Percentiles rank a stretch among this genome's conserved stretches.
Conservation (phyloP, 2,797 vertebrate genomes). For the Zalophus californianus region DNA sequence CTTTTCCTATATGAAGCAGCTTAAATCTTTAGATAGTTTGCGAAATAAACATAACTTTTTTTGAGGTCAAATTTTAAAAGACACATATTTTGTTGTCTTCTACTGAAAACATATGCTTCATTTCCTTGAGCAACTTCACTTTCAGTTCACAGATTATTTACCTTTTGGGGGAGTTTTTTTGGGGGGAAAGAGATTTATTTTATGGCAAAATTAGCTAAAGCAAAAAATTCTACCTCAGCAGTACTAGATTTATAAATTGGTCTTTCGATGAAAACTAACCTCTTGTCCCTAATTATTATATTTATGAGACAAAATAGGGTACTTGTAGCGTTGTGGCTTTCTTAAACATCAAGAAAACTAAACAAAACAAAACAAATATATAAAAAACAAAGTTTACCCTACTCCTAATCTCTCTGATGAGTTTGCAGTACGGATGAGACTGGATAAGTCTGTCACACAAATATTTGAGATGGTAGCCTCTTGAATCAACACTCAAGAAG, state of each 20-base stretch:
- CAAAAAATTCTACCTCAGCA: slow-evolving; percentile 67
- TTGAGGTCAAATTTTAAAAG: slow-evolving; percentile 83
- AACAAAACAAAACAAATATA: background rate
- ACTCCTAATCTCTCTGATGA: background rate
- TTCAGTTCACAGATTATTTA: slow-evolving; percentile 69
- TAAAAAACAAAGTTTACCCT: background rate
- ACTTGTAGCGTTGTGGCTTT: background rate
- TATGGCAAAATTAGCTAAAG: slow-evolving; percentile 57
- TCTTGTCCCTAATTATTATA: slow-evolving; percentile 61
- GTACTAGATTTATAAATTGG: slow-evolving; percentile 10
- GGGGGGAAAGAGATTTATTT: slow-evolving; percentile 68
- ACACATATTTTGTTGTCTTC: slow-evolving; percentile 71
- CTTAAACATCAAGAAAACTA: background rate
- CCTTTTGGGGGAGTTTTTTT: slow-evolving; percentile 64
- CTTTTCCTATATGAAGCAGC: slow-evolving; percentile 79
- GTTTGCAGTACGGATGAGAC: background rate
- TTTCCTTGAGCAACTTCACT: slow-evolving; percentile 55
- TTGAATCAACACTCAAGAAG: background rate
- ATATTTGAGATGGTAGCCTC: background rate
- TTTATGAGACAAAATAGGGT: slow-evolving; percentile 61
- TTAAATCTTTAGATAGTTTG: slow-evolving; percentile 80
- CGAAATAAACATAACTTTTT: slow-evolving; percentile 79
- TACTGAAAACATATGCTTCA: slow-evolving; percentile 59
- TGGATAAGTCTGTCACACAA: background rate
- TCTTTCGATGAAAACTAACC: slow-evolving; percentile 69